These are phyloP conservation scores for Melanophora roralis DNA, from an alignment of 2,888 invertebrate species.

Conservation along the genomic window DNA sequence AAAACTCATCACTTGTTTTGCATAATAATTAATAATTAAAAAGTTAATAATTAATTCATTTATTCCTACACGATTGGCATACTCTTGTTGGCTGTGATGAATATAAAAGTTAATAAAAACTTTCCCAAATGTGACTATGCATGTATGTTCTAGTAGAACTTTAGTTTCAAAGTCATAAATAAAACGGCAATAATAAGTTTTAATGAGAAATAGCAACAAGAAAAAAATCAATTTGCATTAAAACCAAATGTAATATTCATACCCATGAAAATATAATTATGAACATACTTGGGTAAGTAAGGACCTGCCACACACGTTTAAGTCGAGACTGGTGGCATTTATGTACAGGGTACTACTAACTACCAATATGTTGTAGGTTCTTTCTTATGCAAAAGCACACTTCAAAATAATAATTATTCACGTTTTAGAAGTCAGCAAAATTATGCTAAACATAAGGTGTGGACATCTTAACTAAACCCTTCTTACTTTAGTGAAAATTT, in stretches of 20 bases:
- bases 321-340: background rate
- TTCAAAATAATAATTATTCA: slow-evolving; percentile 48
- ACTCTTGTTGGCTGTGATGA: slow-evolving; percentile 25
- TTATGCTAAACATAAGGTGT: slow-evolving; percentile 40
- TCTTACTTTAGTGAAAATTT: background rate
- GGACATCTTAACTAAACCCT: slow-evolving; percentile 1
- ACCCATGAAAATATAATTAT: too few species aligned
- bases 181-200: slow-evolving; percentile 14
- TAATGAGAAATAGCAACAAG: background rate
- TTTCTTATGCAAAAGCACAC: background rate
- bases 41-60: too few species aligned
- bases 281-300: too few species aligned
- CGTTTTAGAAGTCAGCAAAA: slow-evolving; percentile 25
- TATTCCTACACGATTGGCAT: slow-evolving; percentile 30
- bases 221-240: slow-evolving; percentile 48
- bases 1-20: slow-evolving; percentile 35
- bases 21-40: slow-evolving; percentile 44
- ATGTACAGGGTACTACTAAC: background rate
- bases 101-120: slow-evolving; percentile 9
- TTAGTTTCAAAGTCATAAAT: slow-evolving; percentile 7
- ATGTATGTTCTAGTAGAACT: background rate
- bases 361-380: too few species aligned
- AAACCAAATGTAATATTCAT: slow-evolving; percentile 55
- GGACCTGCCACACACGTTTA: slow-evolving; percentile 35
- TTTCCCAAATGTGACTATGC: background rate